Conservation (phyloP, 2,113 vertebrate genomes). For the Capreolus pygargus region DNA sequence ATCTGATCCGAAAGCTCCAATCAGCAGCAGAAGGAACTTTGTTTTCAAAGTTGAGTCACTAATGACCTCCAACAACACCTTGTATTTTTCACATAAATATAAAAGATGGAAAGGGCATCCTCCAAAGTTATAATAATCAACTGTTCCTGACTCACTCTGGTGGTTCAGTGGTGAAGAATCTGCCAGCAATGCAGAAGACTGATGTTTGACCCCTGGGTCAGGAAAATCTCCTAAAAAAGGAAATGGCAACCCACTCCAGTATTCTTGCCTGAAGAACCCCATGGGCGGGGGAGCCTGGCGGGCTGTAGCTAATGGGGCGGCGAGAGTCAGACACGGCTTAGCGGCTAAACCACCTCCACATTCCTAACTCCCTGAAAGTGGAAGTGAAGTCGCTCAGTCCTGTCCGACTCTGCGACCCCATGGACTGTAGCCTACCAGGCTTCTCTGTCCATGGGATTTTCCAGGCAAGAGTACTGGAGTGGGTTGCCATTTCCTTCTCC, state of each 20-base stretch:
- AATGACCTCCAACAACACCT: constrained; percentile 13
- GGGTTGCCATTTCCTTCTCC: too few relatives aligned
- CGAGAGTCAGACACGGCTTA: neutral
- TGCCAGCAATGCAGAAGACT: neutral
- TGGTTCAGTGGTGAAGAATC: neutral
- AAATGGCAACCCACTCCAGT: neutral
- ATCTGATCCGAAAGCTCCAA: neutral
- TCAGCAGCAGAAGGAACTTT: neutral
- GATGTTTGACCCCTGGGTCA: neutral
- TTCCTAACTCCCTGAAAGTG: neutral
- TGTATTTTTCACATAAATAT: neutral
- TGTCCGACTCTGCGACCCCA: too few relatives aligned
- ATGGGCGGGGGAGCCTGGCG: neutral
- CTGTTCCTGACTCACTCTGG: neutral
- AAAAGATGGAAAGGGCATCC: neutral
- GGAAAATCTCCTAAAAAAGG: neutral
- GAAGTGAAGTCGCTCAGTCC: too few relatives aligned
- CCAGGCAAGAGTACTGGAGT: too few relatives aligned
- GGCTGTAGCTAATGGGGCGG: neutral
- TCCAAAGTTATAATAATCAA: constrained; percentile 12
- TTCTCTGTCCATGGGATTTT: too few relatives aligned
- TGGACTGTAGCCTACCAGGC: too few relatives aligned
- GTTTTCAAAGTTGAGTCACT: constrained; percentile 24
- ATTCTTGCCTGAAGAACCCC: neutral
- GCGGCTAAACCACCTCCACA: neutral